Conservation (phyloP, 2,797 vertebrate species). For the Tokudaia muenninki region DNA sequence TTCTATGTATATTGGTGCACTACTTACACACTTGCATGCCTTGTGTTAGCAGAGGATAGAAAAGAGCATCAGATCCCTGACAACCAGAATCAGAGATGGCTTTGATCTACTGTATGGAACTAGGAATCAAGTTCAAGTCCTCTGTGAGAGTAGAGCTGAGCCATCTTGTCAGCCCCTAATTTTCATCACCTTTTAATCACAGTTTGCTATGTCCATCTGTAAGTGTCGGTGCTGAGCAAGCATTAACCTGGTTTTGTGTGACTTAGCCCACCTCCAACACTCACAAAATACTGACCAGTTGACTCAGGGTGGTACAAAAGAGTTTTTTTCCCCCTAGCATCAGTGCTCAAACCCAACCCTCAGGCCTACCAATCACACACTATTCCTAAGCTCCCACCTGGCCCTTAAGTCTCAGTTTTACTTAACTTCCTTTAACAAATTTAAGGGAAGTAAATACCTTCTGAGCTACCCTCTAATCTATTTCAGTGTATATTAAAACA, state of each 20-base stretch:
- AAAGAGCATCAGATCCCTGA: not conserved
- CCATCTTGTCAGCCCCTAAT: not conserved
- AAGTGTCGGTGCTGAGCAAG: not conserved
- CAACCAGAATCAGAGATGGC: not conserved
- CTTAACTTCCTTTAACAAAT: constrained; percentile 18
- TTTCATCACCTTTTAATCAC: not conserved
- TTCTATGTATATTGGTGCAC: too few relatives aligned
- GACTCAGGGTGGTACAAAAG: not conserved
- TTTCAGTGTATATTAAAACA: constrained; percentile 40
- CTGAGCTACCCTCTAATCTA: not conserved
- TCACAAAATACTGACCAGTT: not conserved
- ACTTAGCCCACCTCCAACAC: not conserved
- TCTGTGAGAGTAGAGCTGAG: not conserved
- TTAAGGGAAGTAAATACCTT: not conserved
- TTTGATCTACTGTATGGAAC: too few relatives aligned
- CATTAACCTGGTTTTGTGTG: not conserved
- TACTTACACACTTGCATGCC: not conserved
- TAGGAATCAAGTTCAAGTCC: not conserved
- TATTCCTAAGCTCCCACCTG: not conserved
- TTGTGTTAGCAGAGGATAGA: not conserved
- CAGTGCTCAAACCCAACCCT: not conserved
- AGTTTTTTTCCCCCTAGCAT: not conserved
- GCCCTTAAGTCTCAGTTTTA: not conserved
- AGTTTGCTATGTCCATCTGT: not conserved
- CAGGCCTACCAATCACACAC: not conserved